Evolutionary conservation across 2,888 invertebrate genomes (phyloP), one percentile per base, ranked within the genome.

Genomic region (Synergus laeviventris): DNA sequence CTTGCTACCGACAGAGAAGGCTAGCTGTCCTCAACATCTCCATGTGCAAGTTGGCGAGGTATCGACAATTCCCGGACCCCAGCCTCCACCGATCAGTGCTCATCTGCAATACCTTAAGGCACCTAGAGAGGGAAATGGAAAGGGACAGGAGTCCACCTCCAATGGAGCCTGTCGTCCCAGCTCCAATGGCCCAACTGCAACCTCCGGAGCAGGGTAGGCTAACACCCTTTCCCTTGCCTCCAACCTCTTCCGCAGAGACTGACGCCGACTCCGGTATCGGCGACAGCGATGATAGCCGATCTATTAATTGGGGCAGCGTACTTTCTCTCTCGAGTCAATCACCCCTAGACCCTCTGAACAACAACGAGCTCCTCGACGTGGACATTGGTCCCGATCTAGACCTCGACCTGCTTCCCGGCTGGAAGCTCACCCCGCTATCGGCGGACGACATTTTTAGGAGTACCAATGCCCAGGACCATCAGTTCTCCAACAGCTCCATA

Each of bases 281-380:
- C 86, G 96, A 96, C 91, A 91, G 91, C 85, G 91, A 92, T 81
- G 92, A 92, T 81, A 94, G 94, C 88, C 94, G 96, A 85, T 94
- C 96, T 86, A 97, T 97, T 91, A 97, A 97, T 92, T 97, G 97
- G 97, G 96, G 97, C 90, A 97, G 97, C 74, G 97, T 97, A 86
- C 93, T 97, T 82, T 96, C 96, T 89, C 93, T 97, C 73, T 96
- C 96, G 84, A 96, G 96, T 83, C 96, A 97, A 89, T 96, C 96
- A 79, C 96, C 96, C 89, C 92, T 97, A 77, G 97, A 97, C 91
- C 96, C 96, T 82, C 91, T 95, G 66, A 95, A 95, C 89, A 95
- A 95, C 92, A 96, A 96, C 91, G 96, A 96, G 92, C 92, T 96
- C 84, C 95, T 95, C 91, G 91, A 91, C 82, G 91, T 91, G 86